A percentile compares a stretch with the other conserved stretches of the same genome.
phyloP scores from a whole-genome alignment of 2,113 vertebrate genomes.

The Scophthalmus maximus region DNA sequence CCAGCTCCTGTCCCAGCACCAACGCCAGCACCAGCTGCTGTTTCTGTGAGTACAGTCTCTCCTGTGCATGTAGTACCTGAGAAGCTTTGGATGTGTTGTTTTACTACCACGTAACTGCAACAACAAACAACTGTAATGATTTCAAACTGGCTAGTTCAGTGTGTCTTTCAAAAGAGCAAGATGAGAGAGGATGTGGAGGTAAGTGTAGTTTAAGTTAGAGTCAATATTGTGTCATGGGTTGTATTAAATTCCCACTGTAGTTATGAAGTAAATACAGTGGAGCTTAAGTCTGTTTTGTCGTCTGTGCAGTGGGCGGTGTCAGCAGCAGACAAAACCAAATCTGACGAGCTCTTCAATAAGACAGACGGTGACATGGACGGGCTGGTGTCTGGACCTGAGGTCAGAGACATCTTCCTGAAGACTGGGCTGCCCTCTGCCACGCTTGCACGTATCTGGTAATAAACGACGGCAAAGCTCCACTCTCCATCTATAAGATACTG shows the following conservation, averaged over 20 bases:
- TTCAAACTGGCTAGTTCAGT: slow-evolving; percentile 70
- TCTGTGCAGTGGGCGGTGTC: slow-evolving; percentile 92
- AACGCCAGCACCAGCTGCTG: slow-evolving; percentile 53
- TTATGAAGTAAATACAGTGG: not conserved
- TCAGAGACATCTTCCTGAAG: slow-evolving; percentile 95
- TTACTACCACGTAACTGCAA: not conserved
- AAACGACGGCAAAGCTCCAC: not conserved
- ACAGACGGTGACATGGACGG: slow-evolving; percentile 96
- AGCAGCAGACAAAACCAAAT: slow-evolving; percentile 92
- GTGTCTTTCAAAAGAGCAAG: slow-evolving; percentile 72
- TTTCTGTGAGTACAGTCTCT: slow-evolving; percentile 72
- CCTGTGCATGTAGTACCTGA: slow-evolving; percentile 26
- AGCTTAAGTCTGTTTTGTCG: not conserved
- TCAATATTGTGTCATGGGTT: not conserved
- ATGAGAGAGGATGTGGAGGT: slow-evolving; percentile 38
- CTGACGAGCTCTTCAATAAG: slow-evolving; percentile 94
- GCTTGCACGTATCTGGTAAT: slow-evolving; percentile 96
- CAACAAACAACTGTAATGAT: slow-evolving; percentile 58
- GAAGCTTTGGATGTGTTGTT: slow-evolving; percentile 20
- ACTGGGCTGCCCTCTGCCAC: slow-evolving; percentile 92
- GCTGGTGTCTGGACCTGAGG: slow-evolving; percentile 96
- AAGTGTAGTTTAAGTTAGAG: slow-evolving; percentile 6
- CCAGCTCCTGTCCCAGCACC: slow-evolving; percentile 60
- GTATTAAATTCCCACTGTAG: not conserved
- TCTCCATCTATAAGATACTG: not conserved